phyloP scores from a whole-genome alignment of 2,113 vertebrate species.

The Podocnemis expansa region DNA sequence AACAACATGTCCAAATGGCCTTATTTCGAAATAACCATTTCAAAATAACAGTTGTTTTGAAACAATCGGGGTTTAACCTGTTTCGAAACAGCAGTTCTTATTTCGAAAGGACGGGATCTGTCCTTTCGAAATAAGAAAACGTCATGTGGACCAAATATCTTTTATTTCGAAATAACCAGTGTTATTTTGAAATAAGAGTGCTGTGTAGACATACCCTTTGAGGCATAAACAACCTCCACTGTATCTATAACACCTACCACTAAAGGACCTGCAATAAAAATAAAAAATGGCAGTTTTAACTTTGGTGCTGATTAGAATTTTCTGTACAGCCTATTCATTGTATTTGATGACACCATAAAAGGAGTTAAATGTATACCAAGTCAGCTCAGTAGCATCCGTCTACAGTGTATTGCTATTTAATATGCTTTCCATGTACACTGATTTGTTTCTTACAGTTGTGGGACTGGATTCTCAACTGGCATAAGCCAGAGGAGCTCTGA shows the following conservation, averaged over 20 bases:
- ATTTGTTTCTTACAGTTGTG: not conserved
- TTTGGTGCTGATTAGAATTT: accelerated
- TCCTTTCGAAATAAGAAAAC: too few relatives aligned
- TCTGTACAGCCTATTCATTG: not conserved
- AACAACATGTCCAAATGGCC: too few relatives aligned
- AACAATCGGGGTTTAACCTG: too few relatives aligned
- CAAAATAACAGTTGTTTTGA: too few relatives aligned
- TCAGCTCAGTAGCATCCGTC: not conserved
- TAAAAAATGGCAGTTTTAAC: not conserved
- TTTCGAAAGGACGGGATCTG: too few relatives aligned
- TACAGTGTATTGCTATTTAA: not conserved
- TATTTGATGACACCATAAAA: accelerated
- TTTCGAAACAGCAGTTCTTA: too few relatives aligned
- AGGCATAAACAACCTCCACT: accelerated
- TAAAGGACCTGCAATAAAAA: not conserved
- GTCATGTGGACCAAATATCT: too few relatives aligned
- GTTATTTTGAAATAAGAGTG: too few relatives aligned
- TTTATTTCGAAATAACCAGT: too few relatives aligned
- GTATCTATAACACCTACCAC: not conserved
- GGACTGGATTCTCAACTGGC: not conserved
- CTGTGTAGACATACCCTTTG: too few relatives aligned
- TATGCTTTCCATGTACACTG: accelerated
- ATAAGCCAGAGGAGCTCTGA: not conserved
- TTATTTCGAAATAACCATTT: too few relatives aligned
- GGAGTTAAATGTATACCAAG: not conserved